phyloP scores from a whole-genome alignment of 2,797 vertebrate species.

The Rhincodon typus region DNA sequence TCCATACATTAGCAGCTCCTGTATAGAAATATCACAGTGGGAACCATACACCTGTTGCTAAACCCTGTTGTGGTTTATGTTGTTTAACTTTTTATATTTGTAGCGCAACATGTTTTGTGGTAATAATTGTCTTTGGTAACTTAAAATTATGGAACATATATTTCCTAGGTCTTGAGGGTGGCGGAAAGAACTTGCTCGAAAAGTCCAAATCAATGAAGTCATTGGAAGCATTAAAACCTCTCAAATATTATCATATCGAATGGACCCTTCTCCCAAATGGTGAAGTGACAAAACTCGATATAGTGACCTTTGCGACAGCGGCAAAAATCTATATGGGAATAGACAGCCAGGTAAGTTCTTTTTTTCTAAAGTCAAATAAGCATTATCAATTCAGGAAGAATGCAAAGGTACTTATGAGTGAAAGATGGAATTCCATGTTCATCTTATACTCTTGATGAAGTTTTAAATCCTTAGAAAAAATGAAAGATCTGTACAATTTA shows the following conservation, averaged over 20 bases:
- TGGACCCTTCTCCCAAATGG: slow-evolving; percentile 62
- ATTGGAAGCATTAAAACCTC: slow-evolving; percentile 44
- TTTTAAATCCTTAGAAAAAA: background rate
- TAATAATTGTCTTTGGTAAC: background rate
- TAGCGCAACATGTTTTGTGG: background rate
- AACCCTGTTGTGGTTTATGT: background rate
- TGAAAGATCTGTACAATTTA: background rate
- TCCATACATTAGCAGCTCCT: background rate
- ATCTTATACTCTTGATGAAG: background rate
- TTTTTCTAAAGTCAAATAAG: background rate
- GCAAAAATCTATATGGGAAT: slow-evolving; percentile 65
- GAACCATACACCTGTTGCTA: background rate
- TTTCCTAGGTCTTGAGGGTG: background rate
- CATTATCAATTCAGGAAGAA: background rate
- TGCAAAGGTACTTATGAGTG: background rate
- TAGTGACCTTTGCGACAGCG: slow-evolving; percentile 57
- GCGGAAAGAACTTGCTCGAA: slow-evolving; percentile 34
- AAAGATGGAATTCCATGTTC: background rate
- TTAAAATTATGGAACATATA: background rate
- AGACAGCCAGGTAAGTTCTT: slow-evolving; percentile 52
- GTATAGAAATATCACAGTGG: background rate
- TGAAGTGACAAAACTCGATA: slow-evolving; percentile 57
- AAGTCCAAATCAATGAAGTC: slow-evolving; percentile 37
- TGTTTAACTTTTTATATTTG: background rate
- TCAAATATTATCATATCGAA: slow-evolving; percentile 65